Evolutionary conservation across 2,113 vertebrate species (phyloP).

Genomic region (Zapus hudsonius): DNA sequence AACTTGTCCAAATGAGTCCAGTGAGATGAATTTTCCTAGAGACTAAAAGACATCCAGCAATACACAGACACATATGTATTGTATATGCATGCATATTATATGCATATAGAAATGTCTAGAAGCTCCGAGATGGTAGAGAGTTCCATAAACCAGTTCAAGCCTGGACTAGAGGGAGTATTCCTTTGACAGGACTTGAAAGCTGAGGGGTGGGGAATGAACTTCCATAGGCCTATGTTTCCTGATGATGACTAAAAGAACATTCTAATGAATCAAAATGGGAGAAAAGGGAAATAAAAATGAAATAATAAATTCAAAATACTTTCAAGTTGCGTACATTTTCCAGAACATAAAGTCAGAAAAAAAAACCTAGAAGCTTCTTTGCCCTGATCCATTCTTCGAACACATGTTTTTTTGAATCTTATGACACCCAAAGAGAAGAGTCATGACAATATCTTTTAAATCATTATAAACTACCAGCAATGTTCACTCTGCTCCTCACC

Average conservation of each 20-base stretch:
- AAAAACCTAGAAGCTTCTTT: neutral
- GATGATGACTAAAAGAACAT: neutral
- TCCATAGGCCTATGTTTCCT: neutral
- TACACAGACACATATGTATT: neutral
- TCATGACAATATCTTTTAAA: slow-evolving; percentile 71
- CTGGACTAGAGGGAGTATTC: neutral
- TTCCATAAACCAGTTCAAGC: neutral
- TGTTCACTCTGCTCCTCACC: slow-evolving; percentile 47
- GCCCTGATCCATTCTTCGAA: slow-evolving; percentile 25
- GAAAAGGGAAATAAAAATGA: neutral
- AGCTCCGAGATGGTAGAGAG: neutral
- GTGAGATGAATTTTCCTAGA: neutral
- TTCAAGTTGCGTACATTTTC: neutral
- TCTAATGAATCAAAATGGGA: neutral
- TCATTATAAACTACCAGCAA: slow-evolving; percentile 64
- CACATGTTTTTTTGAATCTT: slow-evolving; percentile 75
- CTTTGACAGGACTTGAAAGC: neutral
- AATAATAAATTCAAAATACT: slow-evolving; percentile 2
- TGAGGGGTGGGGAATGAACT: neutral
- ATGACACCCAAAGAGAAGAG: slow-evolving; percentile 73
- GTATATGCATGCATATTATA: neutral
- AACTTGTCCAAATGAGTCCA: neutral
- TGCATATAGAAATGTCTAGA: neutral
- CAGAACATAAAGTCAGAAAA: neutral
- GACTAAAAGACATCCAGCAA: neutral